phyloP scores from a whole-genome alignment of 2,888 invertebrate genomes.

The Cataglyphis albicans region DNA sequence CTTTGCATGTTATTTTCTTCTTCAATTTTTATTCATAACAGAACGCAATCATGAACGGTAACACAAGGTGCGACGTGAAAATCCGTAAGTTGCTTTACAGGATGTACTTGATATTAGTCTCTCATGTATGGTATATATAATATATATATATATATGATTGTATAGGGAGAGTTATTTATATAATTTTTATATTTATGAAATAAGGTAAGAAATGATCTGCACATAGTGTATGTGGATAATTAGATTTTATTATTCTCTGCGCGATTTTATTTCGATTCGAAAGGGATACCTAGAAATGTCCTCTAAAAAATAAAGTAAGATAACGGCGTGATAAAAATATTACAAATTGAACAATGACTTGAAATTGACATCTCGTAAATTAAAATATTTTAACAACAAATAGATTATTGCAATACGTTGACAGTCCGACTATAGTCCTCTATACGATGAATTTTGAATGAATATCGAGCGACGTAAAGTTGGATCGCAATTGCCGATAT shows the following conservation, averaged over 20 bases:
- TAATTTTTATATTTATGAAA: background rate
- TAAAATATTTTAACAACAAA: background rate
- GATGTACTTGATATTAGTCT: background rate
- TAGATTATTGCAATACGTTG: background rate
- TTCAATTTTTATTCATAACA: conserved; percentile 8
- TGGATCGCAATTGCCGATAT: conserved; percentile 43
- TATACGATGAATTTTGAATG: background rate
- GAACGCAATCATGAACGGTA: background rate
- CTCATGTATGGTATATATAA: background rate
- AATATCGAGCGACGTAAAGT: conserved; percentile 35
- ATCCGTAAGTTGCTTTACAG: background rate
- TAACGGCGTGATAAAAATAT: background rate
- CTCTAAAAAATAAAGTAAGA: background rate
- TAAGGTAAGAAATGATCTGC: background rate
- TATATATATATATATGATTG: background rate
- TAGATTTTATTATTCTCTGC: background rate
- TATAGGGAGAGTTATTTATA: background rate
- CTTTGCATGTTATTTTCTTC: conserved; percentile 11
- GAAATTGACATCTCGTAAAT: background rate
- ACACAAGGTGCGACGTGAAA: background rate
- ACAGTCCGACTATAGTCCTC: background rate
- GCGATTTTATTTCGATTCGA: background rate
- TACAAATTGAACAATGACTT: background rate
- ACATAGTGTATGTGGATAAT: background rate
- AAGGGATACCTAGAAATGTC: background rate